Conservation (phyloP, 2,113 vertebrate species). For the Leucoraja erinaceus region DNA sequence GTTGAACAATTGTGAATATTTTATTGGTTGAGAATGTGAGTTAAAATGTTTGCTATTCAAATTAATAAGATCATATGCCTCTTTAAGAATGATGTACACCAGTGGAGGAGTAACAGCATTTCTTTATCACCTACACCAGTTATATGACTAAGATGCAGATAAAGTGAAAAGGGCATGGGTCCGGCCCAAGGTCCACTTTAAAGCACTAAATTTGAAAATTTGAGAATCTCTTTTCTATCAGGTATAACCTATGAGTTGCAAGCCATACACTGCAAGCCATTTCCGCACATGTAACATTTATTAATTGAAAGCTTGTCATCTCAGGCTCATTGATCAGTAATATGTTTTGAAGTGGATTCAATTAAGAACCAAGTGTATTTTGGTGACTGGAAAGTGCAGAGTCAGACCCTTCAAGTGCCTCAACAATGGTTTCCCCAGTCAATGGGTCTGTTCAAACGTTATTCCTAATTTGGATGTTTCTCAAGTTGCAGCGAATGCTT, state of each 20-base stretch:
- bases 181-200: not conserved
- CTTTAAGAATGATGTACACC: not conserved
- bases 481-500: constrained; percentile 40
- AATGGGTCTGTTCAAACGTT: constrained; percentile 32
- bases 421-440: constrained; percentile 44
- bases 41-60: not conserved
- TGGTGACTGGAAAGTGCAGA: constrained; percentile 52
- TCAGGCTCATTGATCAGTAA: not conserved
- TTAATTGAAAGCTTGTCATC: not conserved
- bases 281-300: not conserved
- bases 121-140: not conserved
- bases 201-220: not conserved
- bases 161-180: not conserved
- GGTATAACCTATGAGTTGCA: no score
- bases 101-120: not conserved
- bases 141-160: constrained; percentile 1
- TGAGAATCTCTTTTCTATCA: not conserved
- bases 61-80: not conserved
- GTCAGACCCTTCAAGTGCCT: constrained; percentile 58
- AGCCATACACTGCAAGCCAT: not conserved
- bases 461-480: constrained; percentile 41
- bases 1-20: not conserved
- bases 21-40: not conserved
- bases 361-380: not conserved
- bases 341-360: not conserved